phyloP scores from a whole-genome alignment of 2,797 vertebrate genomes.

The Malurus leucopterus region DNA sequence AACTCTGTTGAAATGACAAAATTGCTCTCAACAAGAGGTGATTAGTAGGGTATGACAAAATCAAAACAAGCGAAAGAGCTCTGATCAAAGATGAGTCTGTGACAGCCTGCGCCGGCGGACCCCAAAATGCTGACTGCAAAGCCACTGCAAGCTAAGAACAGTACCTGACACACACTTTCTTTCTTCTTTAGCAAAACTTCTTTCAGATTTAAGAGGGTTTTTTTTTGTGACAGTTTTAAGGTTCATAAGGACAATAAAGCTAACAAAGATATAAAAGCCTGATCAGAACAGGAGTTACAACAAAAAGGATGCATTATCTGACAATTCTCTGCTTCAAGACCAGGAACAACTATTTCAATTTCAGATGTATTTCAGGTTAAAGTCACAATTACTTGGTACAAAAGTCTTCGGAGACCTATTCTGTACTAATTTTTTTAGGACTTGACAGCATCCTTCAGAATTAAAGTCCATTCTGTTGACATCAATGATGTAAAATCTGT shows the following conservation, averaged over 20 bases:
- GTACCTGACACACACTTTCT: not conserved
- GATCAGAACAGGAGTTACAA: not conserved
- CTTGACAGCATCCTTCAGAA: not conserved
- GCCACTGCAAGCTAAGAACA: not conserved
- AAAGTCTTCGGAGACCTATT: not conserved
- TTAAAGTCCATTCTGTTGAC: not conserved
- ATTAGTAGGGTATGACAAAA: not conserved
- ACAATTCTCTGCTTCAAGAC: not conserved
- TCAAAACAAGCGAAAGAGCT: not conserved
- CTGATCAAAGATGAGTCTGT: not conserved
- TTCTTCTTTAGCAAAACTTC: not conserved
- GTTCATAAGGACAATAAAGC: not conserved
- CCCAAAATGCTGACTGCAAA: not conserved
- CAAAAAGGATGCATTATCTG: not conserved
- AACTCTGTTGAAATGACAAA: not conserved
- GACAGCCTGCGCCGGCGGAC: not conserved
- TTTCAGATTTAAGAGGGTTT: not conserved
- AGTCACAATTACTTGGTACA: not conserved
- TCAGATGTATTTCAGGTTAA: not conserved
- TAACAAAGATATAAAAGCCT: not conserved
- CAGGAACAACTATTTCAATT: not conserved
- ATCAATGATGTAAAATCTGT: not conserved
- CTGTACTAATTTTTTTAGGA: not conserved
- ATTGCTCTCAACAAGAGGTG: not conserved
- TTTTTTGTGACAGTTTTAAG: not conserved